Conservation (phyloP, 2,797 vertebrate genomes). For the Macroramphosus scolopax region DNA sequence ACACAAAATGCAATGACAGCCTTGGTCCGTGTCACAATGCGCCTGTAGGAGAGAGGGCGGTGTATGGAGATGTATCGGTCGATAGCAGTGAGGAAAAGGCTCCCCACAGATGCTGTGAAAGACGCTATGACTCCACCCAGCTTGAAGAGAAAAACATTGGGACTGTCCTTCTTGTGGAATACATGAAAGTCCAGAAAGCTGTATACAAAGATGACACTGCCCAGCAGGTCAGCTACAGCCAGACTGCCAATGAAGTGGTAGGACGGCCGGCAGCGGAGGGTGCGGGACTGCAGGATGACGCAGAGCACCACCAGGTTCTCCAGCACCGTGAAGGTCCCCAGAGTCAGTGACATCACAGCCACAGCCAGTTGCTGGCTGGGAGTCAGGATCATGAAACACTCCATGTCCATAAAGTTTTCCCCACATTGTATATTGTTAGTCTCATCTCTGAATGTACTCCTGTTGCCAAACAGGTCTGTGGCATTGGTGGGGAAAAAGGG, state of each 20-base stretch:
- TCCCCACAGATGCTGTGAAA: conserved; percentile 96
- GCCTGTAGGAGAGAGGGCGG: conserved; percentile 93
- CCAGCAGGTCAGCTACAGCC: conserved; percentile 95
- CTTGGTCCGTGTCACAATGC: conserved; percentile 97
- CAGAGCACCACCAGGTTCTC: conserved; percentile 96
- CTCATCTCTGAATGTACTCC: conserved; percentile 86
- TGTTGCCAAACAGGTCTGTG: conserved; percentile 90
- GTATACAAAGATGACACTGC: conserved; percentile 98
- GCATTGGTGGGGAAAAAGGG: conserved; percentile 88
- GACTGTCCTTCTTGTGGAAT: conserved; percentile 96
- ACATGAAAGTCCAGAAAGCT: conserved; percentile 99
- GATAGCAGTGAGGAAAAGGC: conserved; percentile 98
- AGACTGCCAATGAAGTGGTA: conserved; percentile 99
- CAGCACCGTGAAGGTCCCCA: conserved; percentile 97
- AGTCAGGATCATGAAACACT: conserved; percentile 99
- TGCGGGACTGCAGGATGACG: conserved; percentile 95
- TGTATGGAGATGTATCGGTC: conserved; percentile 99
- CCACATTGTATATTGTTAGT: conserved; percentile 91
- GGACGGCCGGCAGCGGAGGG: conserved; percentile 93
- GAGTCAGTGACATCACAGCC: conserved; percentile 90
- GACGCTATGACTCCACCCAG: conserved; percentile 97
- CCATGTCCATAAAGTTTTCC: conserved; percentile 99
- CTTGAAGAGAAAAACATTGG: conserved; percentile 97
- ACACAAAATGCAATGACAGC: conserved; percentile 97
- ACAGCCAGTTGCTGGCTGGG: conserved; percentile 97